Evolutionary conservation across 2,797 vertebrate genomes (phyloP).

Genomic region (Amblyopsis hoosieri): DNA sequence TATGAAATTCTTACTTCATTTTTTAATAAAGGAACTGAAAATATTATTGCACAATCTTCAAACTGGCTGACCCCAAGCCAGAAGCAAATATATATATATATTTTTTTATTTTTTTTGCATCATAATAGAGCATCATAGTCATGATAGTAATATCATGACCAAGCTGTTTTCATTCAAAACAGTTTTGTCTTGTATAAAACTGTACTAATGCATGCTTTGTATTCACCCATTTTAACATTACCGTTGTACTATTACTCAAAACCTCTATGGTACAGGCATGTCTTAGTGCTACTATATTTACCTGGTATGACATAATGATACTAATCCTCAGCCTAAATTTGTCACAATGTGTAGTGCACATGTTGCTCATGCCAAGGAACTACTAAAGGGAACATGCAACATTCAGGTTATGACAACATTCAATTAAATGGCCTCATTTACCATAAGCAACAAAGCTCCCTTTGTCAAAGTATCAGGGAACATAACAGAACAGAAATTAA

Average conservation of each 20-base stretch:
- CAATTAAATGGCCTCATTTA: not conserved
- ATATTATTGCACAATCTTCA: not conserved
- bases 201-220: not conserved
- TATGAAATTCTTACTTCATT: not conserved
- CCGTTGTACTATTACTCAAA: not conserved
- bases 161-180: too few species aligned
- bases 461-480: slow-evolving; percentile 47
- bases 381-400: too few species aligned
- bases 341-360: too few species aligned
- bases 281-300: not conserved
- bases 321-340: not conserved
- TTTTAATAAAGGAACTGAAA: not conserved
- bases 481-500: slow-evolving; percentile 39
- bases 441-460: slow-evolving; percentile 29
- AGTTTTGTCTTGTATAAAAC: not conserved
- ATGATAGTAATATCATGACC: too few species aligned
- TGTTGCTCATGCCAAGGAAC: too few species aligned
- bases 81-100: not conserved
- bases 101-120: not conserved
- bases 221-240: too few species aligned
- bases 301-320: not conserved
- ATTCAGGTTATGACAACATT: too few species aligned
- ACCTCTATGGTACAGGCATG: not conserved
- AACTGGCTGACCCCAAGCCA: slow-evolving; percentile 1
- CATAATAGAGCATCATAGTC: not conserved